phyloP scores from a whole-genome alignment of 2,797 vertebrate genomes.

The Cossypha polioptera region DNA sequence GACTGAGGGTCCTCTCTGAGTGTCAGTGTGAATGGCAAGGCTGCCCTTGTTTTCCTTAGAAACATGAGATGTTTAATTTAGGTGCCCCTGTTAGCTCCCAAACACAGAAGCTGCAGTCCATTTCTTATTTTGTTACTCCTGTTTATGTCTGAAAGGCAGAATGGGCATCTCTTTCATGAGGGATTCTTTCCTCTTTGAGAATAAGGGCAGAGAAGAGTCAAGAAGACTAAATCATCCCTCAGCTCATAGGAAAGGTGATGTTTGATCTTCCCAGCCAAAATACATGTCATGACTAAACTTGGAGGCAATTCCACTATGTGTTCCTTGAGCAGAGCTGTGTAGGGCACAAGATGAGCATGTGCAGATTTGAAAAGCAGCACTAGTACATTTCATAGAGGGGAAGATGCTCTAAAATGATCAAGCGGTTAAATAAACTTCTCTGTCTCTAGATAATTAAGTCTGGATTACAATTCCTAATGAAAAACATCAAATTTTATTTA shows the following conservation, averaged over 20 bases:
- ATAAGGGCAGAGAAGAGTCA: not conserved
- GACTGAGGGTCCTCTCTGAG: not conserved
- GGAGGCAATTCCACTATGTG: not conserved
- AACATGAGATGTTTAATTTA: not conserved
- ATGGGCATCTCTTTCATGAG: not conserved
- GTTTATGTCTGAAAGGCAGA: not conserved
- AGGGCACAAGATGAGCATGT: not conserved
- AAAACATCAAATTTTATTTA: not conserved
- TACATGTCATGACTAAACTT: not conserved
- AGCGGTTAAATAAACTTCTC: not conserved
- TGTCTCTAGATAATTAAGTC: not conserved
- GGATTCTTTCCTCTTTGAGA: not conserved
- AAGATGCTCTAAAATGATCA: not conserved
- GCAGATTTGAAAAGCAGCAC: not conserved
- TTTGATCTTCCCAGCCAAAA: not conserved
- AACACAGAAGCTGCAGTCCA: not conserved
- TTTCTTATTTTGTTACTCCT: not conserved
- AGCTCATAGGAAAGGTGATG: not conserved
- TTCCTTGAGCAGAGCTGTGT: fast-evolving
- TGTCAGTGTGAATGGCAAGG: not conserved
- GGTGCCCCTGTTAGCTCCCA: not conserved
- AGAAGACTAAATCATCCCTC: not conserved
- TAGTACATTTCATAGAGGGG: not conserved
- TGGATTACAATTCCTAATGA: not conserved
- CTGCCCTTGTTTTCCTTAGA: not conserved